Evolutionary conservation across 2,888 invertebrate genomes (phyloP), one percentile per base, ranked within the genome.

Genomic region (Napeogenes inachia): DNA sequence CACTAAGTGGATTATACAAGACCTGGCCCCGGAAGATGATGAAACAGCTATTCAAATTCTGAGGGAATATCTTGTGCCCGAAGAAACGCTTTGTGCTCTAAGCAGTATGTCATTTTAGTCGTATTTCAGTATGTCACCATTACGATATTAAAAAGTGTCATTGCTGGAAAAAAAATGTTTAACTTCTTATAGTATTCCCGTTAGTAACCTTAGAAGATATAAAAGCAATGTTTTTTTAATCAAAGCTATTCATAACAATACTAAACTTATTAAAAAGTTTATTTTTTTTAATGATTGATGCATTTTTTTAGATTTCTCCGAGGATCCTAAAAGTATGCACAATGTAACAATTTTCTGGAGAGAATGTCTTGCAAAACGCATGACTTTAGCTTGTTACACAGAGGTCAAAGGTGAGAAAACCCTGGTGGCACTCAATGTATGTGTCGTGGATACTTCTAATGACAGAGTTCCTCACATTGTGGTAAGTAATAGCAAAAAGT

Each of bases 1-100:
- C 0, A 71, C 62, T 3, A 73, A 68, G 6, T 87, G 79, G 77
- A 71, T 81, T 10, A 75, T 88, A 45, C 82, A 83, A 62, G 88
- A 88, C 64, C 70, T 88, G 1, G 71, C 73, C 0, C 82, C 84
- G 0, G 83, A 84, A 65, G 83, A 87, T 35, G 82, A 85, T 38
- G 82, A 81, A 8, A 63, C 63, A 13, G 86, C 83, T 0, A 0
- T 85, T 4, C 62, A 75, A 10, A 66, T 87, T 2, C 61, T 87
- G 5, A 47, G 75, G 1, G 70, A 77, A 0, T 57, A 83, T n/a
- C 66, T 87, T 12, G 68, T 73, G 5, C 64, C 77, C 3, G 87
- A 87, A 69, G 87, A 87, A 70, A 59, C 68, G 0, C 64, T 87
- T 2, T 84, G 84, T 64, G 2, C 13, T 4, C 54, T 71, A 3